Evolutionary conservation across 2,113 vertebrate genomes (phyloP), one percentile per base, ranked within the genome.

Genomic region (Rhizomys pruinosus): DNA sequence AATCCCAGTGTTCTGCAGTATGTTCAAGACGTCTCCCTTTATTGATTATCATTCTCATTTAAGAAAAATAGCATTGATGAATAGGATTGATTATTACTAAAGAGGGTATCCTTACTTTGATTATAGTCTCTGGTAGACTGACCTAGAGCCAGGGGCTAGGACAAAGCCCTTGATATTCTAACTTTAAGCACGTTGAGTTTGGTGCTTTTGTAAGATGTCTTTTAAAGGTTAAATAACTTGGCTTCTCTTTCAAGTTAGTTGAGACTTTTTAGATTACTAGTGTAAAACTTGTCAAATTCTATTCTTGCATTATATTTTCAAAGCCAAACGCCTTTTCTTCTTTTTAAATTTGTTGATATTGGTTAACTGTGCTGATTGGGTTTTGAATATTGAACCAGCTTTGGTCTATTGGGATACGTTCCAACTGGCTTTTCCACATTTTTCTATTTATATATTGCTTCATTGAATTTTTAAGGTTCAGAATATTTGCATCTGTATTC

Each of bases 31-130:
- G 42, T 80, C 7, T 66, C 27, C 19, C 76, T 88, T 81, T 39
- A 10, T 39, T 68, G 8, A 32, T 95, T 20, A 29, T 71, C 77
- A 78, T 63, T 68, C 17, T 95, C 15, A 44, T 88, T 90, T 44
- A 34, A 84, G 88, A 80, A 72, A 59, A 44, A 73, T 23, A 61
- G 9, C 57, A 71, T 68, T 79, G 22, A 90, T 52, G 47, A 52
- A 52, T 52, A 52, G 47, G 47, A 52, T 52, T n/a, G 47, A 11
- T 6, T 52, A 37, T 11, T 63, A 1, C 29, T 80, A 39, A 66
- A 73, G 77, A 73, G 61, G 15, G 59, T 1, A 79, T 39, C 61
- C 37, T 59, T 79, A 19, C 79, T 79, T 79, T 79, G 44, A 64
- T 68, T 34, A 2, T 9, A 44, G 22, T 19, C 47, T 47, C 19